Evolutionary conservation across 2,797 vertebrate genomes (phyloP).

Genomic region (Pampus argenteus): DNA sequence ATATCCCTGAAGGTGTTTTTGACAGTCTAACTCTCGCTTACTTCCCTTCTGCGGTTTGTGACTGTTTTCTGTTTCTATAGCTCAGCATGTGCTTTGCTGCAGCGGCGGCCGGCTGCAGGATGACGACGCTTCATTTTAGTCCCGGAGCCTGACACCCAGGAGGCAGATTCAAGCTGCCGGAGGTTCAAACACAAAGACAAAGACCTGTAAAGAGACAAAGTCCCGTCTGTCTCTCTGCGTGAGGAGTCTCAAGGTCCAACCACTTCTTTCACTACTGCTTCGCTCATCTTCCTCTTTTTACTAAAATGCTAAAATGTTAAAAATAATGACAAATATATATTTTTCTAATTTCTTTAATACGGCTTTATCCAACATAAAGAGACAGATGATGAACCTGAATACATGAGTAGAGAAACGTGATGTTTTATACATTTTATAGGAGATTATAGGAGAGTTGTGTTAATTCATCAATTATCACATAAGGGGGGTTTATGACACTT

Average conservation of each 20-base stretch:
- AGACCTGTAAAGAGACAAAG: slow-evolving; percentile 51
- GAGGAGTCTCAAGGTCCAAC: slow-evolving; percentile 47
- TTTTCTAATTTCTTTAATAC: no score
- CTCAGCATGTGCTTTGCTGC: slow-evolving; percentile 29
- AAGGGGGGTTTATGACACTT: neutral
- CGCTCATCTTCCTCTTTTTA: slow-evolving; percentile 25
- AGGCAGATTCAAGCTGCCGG: slow-evolving; percentile 48
- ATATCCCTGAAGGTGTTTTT: slow-evolving; percentile 21
- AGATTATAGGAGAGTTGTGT: neutral
- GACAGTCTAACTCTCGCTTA: slow-evolving; percentile 8
- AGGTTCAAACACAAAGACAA: slow-evolving; percentile 53
- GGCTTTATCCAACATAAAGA: no score
- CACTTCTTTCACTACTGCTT: slow-evolving; percentile 28
- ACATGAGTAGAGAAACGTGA: no score
- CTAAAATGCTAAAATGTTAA: no score
- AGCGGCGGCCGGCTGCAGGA: slow-evolving; percentile 13
- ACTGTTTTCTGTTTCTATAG: slow-evolving; percentile 11
- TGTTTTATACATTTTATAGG: no score
- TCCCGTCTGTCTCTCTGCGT: slow-evolving; percentile 7
- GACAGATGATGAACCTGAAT: no score
- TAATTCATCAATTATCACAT: no score
- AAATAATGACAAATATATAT: no score
- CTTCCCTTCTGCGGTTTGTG: slow-evolving; percentile 16
- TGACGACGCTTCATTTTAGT: slow-evolving; percentile 48
- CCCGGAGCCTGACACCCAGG: slow-evolving; percentile 51